Base-by-base conservation (phyloP, 2,888 invertebrate species). In the Parnassius mnemosyne region DNA sequence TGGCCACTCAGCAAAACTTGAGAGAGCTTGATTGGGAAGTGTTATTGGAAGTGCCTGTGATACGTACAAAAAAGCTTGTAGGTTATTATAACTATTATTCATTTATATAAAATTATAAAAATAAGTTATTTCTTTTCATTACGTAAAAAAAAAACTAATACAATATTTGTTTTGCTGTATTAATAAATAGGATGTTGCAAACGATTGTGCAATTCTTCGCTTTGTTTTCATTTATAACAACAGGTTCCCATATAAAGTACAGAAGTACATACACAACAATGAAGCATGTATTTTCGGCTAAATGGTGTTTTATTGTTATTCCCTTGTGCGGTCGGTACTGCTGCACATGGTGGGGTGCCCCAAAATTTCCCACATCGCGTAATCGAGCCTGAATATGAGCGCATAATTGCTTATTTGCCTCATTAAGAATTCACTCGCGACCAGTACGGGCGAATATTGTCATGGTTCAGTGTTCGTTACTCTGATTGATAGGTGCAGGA, bases 331-430 rank as follows among this genome's bases (percentile, higher is more conserved):
- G 65, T 63, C 61, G 60, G 54, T 53, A 60, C 51, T 54, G 57
- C 58, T 62, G 62, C 64, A 67, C 65, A 61, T 73, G 65, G 67
- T 69, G 72, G 74, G 74, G 74, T 77, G 78, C 77, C 79, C 81
- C 81, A 77, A 82, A 86, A 85, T 83, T 78, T 76, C 78, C 81
- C 80, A 78, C 77, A 80, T 71, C 75, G 79, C 77, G 83, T 81
- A 85, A 88, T 85, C 84, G 83, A 83, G 84, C 79, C 80, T 76
- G 78, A 85, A 85, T 84, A 82, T 80, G 83, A 80, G 77, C 82
- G 79, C 77, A 77, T 87, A 88, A 88, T 89, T 88, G 89, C 83
- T 87, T 87, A 87, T 88, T 88, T 89, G 88, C 87, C 84, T 87
- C 85, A 87, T 88, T 87, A 86, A 76, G 73, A 76, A 88, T 85